Evolutionary conservation across 92 coral and sea anemone species (phyloP), one percentile per base, ranked within the genome.

Genomic region (Ricordea florida): DNA sequence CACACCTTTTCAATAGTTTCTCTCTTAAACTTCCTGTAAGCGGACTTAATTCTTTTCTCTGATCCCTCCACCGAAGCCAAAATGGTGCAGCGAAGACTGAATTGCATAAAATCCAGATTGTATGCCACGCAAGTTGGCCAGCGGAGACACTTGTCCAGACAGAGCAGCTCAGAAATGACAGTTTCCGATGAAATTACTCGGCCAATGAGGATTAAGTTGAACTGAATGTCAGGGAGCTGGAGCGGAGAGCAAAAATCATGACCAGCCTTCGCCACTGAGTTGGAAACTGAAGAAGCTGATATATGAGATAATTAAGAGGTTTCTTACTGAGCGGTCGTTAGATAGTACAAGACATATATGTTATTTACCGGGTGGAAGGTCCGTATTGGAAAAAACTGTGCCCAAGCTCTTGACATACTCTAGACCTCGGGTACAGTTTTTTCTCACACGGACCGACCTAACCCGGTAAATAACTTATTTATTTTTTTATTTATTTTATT

Each of bases 101-200:
- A 66, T 31, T 24, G 43, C 26, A 6, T 21, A 6, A n/a, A 10
- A 30, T 66, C 58, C 73, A 66, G 45, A 32, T 83, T 83, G 4
- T 55, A 83, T 2, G 84, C 83, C 5, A 21, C 26, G 16, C 88
- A 83, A 35, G 20, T 16, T 3, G 2, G 18, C 48, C 57, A 46
- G 6, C 84, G 83, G 7, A 83, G 53, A 35, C 89, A 83, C 17
- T 51, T 16, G 48, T 83, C 84, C 17, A 74, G 68, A 34, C 89
- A 83, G 35, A 75, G 84, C 4, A 76, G 18, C 22, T 83, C 78
- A 15, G 84, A 55, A 31, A 52, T 21, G 62, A 83, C 89, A 5
- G 66, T 50, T 29, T 58, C 72, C 17, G 37, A 65, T 2, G 50
- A 58, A 30, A 45, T 65, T 15, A 47, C 74, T 2, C 26, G 52